A percentile compares a stretch with the other conserved stretches of the same genome.
Conservation (phyloP, 2,797 vertebrate genomes). For the Carcharodon carcharias region DNA sequence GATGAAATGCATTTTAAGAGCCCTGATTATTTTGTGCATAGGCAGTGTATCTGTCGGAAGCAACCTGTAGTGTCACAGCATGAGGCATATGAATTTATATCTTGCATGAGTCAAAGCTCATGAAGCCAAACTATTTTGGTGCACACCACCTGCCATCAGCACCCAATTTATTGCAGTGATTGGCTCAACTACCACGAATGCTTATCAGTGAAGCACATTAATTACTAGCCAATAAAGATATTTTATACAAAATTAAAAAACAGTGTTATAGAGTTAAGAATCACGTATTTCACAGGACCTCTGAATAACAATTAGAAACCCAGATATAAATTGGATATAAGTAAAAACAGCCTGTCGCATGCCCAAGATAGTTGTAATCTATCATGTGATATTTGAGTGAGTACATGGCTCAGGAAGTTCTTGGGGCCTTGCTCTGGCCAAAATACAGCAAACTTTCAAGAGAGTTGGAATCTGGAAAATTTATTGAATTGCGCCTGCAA, state of each 20-base stretch:
- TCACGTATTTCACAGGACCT: neutral
- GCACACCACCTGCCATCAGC: neutral
- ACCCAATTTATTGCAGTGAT: neutral
- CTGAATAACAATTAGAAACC: neutral
- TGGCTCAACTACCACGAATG: neutral
- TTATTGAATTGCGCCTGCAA: neutral
- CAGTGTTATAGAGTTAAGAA: no score
- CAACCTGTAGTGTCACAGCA: neutral
- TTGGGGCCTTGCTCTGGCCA: neutral
- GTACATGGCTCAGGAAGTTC: neutral
- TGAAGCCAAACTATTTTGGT: slow-evolving; percentile 19
- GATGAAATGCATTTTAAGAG: neutral
- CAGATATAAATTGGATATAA: neutral
- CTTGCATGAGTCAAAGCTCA: slow-evolving; percentile 18
- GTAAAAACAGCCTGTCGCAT: neutral
- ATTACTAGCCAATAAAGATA: neutral
- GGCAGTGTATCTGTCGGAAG: slow-evolving; percentile 17
- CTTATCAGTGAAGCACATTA: neutral
- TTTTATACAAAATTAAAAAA: neutral
- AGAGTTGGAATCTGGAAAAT: neutral
- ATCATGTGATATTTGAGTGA: neutral
- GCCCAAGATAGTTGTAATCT: neutral
- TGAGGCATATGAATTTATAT: slow-evolving; percentile 22
- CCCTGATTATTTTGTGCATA: neutral
- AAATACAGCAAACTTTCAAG: neutral